phyloP scores from a whole-genome alignment of 1,140 invertebrate species.

The Calosoma granatense region DNA sequence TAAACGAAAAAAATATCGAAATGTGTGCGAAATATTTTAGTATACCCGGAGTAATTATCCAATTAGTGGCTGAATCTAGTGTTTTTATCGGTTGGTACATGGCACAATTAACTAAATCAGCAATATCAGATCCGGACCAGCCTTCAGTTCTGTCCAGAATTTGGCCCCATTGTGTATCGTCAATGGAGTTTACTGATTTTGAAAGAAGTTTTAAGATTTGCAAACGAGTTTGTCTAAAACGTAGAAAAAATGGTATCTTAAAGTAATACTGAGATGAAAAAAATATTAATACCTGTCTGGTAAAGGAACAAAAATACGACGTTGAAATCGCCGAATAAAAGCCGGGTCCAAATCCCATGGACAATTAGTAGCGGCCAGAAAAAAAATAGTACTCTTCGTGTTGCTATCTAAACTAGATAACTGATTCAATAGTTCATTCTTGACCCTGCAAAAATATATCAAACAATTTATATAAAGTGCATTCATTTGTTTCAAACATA shows the following conservation, averaged over 20 bases:
- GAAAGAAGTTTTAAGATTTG: constrained; percentile 31
- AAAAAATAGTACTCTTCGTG: constrained; percentile 30
- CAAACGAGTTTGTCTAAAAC: constrained; percentile 28
- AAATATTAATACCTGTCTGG: constrained; percentile 36
- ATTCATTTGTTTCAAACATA: neutral
- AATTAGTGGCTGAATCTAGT: constrained; percentile 29
- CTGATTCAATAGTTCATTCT: constrained; percentile 45
- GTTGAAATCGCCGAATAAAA: constrained; percentile 48
- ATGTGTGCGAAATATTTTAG: neutral
- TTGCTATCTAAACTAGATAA: constrained; percentile 35
- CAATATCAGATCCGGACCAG: constrained; percentile 47
- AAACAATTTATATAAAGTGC: too few relatives aligned
- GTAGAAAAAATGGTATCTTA: constrained; percentile 12
- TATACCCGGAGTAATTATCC: constrained; percentile 23
- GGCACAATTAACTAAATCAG: constrained; percentile 38
- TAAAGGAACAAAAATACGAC: constrained; percentile 45
- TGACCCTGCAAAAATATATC: constrained; percentile 32
- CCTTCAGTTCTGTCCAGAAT: constrained; percentile 40
- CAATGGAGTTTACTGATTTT: constrained; percentile 22
- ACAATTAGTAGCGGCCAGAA: constrained; percentile 52
- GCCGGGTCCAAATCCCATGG: constrained; percentile 55
- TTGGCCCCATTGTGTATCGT: constrained; percentile 31
- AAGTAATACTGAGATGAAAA: constrained; percentile 19
- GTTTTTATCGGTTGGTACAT: constrained; percentile 42
- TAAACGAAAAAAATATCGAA: neutral